Conservation (phyloP, 2,888 invertebrate genomes). For the Cerceris rybyensis region DNA sequence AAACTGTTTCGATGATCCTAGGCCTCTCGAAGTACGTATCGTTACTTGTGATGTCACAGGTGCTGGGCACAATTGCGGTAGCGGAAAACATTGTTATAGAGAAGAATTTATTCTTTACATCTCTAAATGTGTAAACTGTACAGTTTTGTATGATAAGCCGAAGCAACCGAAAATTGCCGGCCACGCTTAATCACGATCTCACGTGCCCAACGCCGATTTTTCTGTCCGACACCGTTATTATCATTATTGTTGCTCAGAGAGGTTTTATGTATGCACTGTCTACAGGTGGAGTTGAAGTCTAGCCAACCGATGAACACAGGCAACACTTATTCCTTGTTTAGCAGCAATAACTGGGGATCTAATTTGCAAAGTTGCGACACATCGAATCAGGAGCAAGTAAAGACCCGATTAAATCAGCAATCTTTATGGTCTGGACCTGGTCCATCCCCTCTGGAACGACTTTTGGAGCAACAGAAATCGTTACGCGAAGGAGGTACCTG, state of each 20-base stretch:
- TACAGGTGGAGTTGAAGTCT: conserved; percentile 80
- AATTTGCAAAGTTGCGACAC: conserved; percentile 66
- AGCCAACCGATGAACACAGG: conserved; percentile 75
- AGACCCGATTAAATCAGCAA: conserved; percentile 82
- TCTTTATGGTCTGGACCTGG: conserved; percentile 90
- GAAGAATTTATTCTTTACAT: too few species aligned
- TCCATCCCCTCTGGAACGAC: conserved; percentile 90
- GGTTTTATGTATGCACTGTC: neutral
- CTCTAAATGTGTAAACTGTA: too few species aligned
- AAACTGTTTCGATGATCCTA: conserved; percentile 71
- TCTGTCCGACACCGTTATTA: too few species aligned
- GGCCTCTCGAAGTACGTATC: conserved; percentile 69
- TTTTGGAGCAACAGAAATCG: conserved; percentile 91
- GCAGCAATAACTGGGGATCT: conserved; percentile 79
- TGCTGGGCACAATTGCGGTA: too few species aligned
- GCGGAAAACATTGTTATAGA: too few species aligned
- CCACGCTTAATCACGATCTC: too few species aligned
- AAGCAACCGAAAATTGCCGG: too few species aligned
- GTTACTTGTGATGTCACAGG: too few species aligned
- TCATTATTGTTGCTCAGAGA: neutral
- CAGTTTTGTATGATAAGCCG: too few species aligned
- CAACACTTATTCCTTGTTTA: conserved; percentile 85
- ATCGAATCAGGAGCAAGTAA: conserved; percentile 72
- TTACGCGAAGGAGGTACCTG: conserved; percentile 82
- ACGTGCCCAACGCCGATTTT: too few species aligned